phyloP scores from a whole-genome alignment of 2,113 vertebrate genomes.

The Turnix velox region DNA sequence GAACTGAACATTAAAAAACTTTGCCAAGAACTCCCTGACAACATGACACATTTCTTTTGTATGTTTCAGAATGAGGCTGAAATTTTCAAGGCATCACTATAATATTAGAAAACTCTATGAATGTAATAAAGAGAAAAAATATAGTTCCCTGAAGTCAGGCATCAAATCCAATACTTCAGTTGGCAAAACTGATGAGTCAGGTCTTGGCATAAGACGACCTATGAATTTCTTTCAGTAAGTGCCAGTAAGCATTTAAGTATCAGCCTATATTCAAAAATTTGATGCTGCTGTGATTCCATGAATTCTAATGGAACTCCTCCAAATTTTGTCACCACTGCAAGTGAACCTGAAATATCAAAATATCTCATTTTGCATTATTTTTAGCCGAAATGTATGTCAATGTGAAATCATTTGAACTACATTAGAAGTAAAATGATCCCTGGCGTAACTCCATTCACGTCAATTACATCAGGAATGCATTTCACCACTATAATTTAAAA shows the following conservation, averaged over 20 bases:
- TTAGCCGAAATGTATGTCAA: conserved; percentile 52
- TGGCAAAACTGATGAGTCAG: not conserved
- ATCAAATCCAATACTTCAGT: not conserved
- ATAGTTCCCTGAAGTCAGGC: not conserved
- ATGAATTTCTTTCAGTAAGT: not conserved
- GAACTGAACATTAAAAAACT: not conserved
- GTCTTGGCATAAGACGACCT: not conserved
- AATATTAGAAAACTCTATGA: not conserved
- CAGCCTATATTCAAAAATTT: not conserved
- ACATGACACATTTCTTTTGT: not conserved
- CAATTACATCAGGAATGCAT: not conserved
- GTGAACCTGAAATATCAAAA: conserved; percentile 1
- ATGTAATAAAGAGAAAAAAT: not conserved
- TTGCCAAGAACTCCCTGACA: not conserved
- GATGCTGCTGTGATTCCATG: not conserved
- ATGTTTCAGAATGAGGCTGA: not conserved
- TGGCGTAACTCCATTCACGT: not conserved
- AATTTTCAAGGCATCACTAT: not conserved
- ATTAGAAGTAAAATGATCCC: conserved; percentile 1
- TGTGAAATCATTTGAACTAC: conserved; percentile 23
- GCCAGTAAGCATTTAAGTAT: not conserved
- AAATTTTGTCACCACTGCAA: not conserved
- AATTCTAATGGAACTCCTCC: conserved; percentile 9
- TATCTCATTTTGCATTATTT: conserved; percentile 37
- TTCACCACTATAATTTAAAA: not conserved